phyloP scores from a whole-genome alignment of 2,113 vertebrate genomes.

The Cyanoramphus novaezelandiae region DNA sequence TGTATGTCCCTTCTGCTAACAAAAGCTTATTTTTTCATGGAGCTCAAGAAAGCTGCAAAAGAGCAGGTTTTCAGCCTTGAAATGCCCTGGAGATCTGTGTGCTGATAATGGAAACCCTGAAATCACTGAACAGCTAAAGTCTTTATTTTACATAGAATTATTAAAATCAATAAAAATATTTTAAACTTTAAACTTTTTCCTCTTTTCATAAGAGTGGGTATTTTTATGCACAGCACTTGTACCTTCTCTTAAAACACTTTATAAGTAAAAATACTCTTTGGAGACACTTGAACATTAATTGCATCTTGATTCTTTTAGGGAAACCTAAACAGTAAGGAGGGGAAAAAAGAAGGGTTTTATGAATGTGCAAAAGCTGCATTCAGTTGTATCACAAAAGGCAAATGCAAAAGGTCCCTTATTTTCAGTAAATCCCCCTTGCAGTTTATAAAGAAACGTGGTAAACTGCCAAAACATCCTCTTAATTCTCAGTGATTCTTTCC shows the following conservation, averaged over 20 bases:
- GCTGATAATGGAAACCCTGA: neutral
- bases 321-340: neutral
- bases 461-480: neutral
- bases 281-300: neutral
- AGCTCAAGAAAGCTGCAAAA: slow-evolving; percentile 29
- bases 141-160: neutral
- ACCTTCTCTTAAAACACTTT: neutral
- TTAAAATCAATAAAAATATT: rapidly evolving
- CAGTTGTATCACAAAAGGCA: neutral
- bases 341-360: neutral
- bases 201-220: too few species aligned
- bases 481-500: neutral
- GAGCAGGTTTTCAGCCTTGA: neutral
- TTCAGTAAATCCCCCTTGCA: neutral
- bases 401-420: neutral
- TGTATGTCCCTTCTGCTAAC: neutral
- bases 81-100: neutral
- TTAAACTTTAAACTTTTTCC: neutral
- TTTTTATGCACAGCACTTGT: neutral
- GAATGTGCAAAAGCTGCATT: neutral
- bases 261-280: neutral
- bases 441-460: neutral
- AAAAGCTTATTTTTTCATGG: neutral
- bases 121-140: neutral
- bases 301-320: neutral